Conservation (phyloP, 2,113 vertebrate genomes). For the Condylura cristata region DNA sequence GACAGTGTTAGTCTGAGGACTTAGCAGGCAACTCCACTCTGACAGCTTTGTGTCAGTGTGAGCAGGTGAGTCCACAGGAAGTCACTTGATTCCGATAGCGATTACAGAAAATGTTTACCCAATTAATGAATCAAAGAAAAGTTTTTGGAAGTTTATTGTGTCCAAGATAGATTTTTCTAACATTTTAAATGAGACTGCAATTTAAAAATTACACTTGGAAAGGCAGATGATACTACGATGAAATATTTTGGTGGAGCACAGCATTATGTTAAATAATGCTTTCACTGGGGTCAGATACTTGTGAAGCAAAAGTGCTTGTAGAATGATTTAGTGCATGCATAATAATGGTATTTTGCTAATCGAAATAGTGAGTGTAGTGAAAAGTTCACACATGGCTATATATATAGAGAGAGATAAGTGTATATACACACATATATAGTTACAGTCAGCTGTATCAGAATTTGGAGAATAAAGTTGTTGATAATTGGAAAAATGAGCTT, state of each 20-base stretch:
- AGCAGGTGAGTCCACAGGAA: neutral
- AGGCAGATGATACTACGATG: neutral
- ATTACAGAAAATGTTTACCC: neutral
- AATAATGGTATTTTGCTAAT: neutral
- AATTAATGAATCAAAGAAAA: conserved; percentile 6
- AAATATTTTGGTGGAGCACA: neutral
- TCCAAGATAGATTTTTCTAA: conserved; percentile 1
- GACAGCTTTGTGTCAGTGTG: neutral
- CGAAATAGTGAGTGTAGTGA: neutral
- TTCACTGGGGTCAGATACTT: conserved; percentile 23
- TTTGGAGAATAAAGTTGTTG: neutral
- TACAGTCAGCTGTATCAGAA: neutral
- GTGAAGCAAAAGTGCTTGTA: neutral
- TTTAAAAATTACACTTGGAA: conserved; percentile 8
- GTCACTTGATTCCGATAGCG: neutral
- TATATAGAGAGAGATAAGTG: neutral
- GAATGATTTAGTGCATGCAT: neutral
- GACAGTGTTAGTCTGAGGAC: neutral
- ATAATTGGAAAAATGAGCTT: neutral
- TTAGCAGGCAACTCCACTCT: neutral
- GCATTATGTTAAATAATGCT: neutral
- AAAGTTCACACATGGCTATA: neutral
- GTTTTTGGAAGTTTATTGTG: neutral
- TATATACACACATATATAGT: neutral
- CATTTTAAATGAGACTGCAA: neutral